Percentiles rank a stretch among this genome's conserved stretches.
Evolutionary conservation across 2,888 invertebrate genomes (phyloP).

Genomic region (Ommatoiulus sabulosus): DNA sequence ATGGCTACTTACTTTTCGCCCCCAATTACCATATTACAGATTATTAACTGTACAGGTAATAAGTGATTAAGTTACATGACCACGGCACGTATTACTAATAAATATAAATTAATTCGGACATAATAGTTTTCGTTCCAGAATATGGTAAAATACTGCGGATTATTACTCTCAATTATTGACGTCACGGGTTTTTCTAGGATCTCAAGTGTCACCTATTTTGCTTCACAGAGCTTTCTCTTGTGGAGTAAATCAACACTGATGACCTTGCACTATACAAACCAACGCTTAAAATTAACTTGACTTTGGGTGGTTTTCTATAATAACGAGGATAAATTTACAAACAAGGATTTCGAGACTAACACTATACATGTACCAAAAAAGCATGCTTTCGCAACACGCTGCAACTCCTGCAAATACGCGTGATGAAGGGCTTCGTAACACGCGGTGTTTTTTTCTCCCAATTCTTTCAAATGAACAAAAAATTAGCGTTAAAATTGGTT

Average conservation of each 20-base stretch:
- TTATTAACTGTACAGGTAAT: too few species aligned
- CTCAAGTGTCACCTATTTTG: neutral
- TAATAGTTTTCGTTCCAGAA: too few species aligned
- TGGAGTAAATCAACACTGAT: neutral
- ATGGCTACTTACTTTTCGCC: too few species aligned
- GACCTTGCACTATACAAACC: neutral
- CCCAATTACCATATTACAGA: too few species aligned
- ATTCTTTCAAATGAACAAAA: neutral
- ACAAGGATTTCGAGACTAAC: neutral
- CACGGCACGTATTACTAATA: too few species aligned
- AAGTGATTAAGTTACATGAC: too few species aligned
- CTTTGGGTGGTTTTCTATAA: neutral
- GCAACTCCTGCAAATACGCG: neutral
- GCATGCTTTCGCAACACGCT: neutral
- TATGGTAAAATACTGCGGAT: too few species aligned
- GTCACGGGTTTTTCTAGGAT: slow-evolving; percentile 9
- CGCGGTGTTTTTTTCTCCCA: neutral
- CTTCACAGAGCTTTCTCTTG: neutral
- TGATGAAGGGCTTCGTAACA: neutral
- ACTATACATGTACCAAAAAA: neutral
- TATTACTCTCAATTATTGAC: neutral
- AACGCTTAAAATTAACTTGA: neutral
- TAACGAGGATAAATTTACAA: neutral
- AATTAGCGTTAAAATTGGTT: neutral
- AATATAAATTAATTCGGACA: too few species aligned